Evolutionary conservation across 1,140 invertebrate genomes (phyloP), one percentile per base, ranked within the genome.

Genomic region (Papilio polytes): DNA sequence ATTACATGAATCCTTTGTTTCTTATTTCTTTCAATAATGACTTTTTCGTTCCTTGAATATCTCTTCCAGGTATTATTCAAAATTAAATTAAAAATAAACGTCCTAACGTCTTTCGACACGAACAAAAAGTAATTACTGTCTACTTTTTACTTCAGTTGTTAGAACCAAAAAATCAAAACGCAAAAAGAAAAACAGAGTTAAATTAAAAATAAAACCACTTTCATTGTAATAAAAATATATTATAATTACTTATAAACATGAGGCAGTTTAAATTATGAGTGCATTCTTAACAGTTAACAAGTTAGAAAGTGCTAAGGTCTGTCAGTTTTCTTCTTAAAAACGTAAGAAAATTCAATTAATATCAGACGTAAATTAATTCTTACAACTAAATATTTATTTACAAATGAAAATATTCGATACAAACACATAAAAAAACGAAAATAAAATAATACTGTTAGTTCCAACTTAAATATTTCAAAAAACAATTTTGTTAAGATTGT

Each of bases 381-480:
- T 73, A 73, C 13, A 73, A 44, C n/a, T 66, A 66, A 66, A 66
- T 13, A 66, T 44, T n/a, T 31, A 44, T 26, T 63, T 63, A 63
- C 26, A 31, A 70, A 31, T 9, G 20, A 72, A 44, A 72, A 36
- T 26, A 26, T 18, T 36, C 9, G 12, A 70, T 36, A 70, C 12
- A 70, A 70, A 66, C 4, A 70, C 26, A 31, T 36, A 36, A 26
- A 63, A 22, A 31, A 66, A 66, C 15, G 1, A 31, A 66, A 31
- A 63, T 63, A 66, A 66, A 66, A 70, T 70, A 70, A 70, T 70
- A 70, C 63, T 70, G 63, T 4, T 56, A 31, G 13, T 70, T 70
- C 36, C 12, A 70, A 18, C 26, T 70, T 31, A 70, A 36, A 70
- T 70, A 70, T 70, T 70, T 70, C 22, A 66, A 22, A 59, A 59